These are phyloP conservation scores for Ips typographus DNA, from an alignment of 1,140 invertebrate species.

Conservation along the genomic window DNA sequence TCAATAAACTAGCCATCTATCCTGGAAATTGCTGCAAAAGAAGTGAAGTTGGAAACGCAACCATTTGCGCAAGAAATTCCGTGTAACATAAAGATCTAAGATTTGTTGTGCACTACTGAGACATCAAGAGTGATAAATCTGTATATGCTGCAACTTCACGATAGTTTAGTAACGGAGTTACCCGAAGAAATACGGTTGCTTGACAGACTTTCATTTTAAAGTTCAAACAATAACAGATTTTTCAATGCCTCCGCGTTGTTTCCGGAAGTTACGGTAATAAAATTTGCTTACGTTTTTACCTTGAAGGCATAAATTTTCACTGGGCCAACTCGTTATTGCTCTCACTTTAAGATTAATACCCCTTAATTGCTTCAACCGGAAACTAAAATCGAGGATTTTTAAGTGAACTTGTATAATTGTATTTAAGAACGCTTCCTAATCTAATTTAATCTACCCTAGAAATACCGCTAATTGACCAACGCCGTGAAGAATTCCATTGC, in stretches of 20 bases:
- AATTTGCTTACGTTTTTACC: conserved; percentile 16
- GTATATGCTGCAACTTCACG: conserved; percentile 9
- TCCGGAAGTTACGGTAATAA: conserved; percentile 9
- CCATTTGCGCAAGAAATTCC: conserved; percentile 15
- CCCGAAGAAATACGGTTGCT: conserved; percentile 6
- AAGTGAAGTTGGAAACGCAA: conserved; percentile 5
- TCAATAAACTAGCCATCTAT: conserved; percentile 8
- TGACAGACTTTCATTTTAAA: conserved; percentile 15
- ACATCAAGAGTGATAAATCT: conserved; percentile 23
- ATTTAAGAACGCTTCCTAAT: not conserved
- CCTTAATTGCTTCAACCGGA: not conserved
- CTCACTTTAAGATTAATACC: not conserved
- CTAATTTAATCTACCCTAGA: not conserved
- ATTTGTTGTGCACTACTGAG: conserved; percentile 14
- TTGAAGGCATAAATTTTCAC: not conserved
- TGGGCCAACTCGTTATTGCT: not conserved
- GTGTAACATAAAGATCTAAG: conserved; percentile 15
- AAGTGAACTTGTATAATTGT: not conserved
- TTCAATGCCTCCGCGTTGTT: conserved; percentile 5
- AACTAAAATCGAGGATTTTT: too few relatives aligned
- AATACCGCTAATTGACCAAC: conserved; percentile 1
- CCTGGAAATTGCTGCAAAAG: conserved; percentile 1
- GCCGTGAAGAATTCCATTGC: conserved; percentile 5
- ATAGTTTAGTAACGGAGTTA: conserved; percentile 15
- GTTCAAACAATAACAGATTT: conserved; percentile 23